Percentiles rank a stretch among this genome's conserved stretches.
phyloP scores from a whole-genome alignment of 2,888 invertebrate genomes.

The Acrobasis suavella region DNA sequence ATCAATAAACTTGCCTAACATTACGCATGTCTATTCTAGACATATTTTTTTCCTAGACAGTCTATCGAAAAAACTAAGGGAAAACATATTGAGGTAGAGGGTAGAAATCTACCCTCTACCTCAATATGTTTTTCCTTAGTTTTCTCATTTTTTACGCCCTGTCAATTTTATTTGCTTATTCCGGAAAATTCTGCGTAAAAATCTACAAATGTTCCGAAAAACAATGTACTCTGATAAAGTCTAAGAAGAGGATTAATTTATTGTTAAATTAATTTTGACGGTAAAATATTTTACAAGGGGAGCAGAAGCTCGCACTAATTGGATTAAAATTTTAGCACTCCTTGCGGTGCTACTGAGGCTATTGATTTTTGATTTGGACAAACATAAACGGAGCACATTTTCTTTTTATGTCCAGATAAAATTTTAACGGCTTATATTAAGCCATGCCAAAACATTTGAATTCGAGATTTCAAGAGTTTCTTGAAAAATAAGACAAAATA shows the following conservation, averaged over 20 bases:
- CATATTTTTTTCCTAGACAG: too few relatives aligned
- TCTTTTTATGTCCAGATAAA: slow-evolving; percentile 5
- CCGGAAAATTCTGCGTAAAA: slow-evolving; percentile 16
- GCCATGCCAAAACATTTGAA: not conserved
- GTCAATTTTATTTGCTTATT: not conserved
- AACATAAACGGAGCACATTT: slow-evolving; percentile 27
- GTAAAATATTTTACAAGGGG: slow-evolving; percentile 62
- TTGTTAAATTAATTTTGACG: slow-evolving; percentile 66
- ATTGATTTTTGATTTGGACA: slow-evolving; percentile 60
- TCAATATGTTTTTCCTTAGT: too few relatives aligned
- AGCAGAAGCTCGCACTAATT: slow-evolving; percentile 59
- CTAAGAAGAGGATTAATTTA: slow-evolving; percentile 51
- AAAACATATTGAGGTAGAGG: not conserved
- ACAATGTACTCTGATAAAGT: slow-evolving; percentile 36
- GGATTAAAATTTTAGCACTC: slow-evolving; percentile 72
- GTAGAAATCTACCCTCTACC: slow-evolving; percentile 16
- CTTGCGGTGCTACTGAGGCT: slow-evolving; percentile 42
- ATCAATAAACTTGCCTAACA: too few relatives aligned
- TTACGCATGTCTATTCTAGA: too few relatives aligned
- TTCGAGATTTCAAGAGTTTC: too few relatives aligned
- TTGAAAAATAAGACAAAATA: too few relatives aligned
- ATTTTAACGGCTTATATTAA: not conserved
- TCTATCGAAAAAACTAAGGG: too few relatives aligned
- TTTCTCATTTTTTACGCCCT: not conserved
- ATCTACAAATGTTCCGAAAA: slow-evolving; percentile 28